A percentile compares a stretch with the other conserved stretches of the same genome.
These are phyloP conservation scores for Eupithecia pulchellata DNA, from an alignment of 2,888 invertebrate genomes.

Conservation along the genomic window DNA sequence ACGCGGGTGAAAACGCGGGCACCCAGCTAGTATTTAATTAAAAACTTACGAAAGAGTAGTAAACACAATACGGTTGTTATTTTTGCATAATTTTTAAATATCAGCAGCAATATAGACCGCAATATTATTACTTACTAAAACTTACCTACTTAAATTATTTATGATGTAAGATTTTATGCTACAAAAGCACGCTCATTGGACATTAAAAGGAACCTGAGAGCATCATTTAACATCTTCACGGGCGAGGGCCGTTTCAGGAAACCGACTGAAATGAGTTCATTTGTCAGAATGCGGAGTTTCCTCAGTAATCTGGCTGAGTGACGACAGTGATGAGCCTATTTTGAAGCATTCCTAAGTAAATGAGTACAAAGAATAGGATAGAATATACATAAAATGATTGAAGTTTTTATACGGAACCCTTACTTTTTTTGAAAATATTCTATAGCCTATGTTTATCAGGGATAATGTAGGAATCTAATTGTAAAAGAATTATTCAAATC, in stretches of 20 bases:
- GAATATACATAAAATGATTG: no score
- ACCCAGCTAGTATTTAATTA: no score
- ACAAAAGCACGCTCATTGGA: slow-evolving; percentile 17
- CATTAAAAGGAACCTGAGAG: slow-evolving; percentile 29
- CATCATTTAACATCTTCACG: slow-evolving; percentile 23
- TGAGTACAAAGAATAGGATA: no score
- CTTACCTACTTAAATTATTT: neutral
- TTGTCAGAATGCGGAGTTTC: slow-evolving; percentile 24
- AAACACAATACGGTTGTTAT: neutral
- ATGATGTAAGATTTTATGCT: neutral
- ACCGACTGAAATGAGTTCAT: slow-evolving; percentile 34
- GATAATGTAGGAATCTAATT: no score
- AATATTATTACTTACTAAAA: neutral
- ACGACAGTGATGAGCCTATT: slow-evolving; percentile 12
- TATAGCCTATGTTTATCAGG: no score
- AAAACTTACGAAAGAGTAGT: neutral
- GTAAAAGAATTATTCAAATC: no score
- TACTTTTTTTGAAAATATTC: no score
- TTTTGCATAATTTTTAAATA: neutral
- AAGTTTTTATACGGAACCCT: no score
- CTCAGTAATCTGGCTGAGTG: slow-evolving; percentile 17
- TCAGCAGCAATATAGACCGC: neutral
- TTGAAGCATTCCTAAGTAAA: slow-evolving; percentile 13
- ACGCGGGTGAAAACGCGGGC: no score
- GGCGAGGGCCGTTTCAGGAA: slow-evolving; percentile 15